phyloP scores from a whole-genome alignment of 2,113 vertebrate genomes.

The Corythornis madagascariensis region DNA sequence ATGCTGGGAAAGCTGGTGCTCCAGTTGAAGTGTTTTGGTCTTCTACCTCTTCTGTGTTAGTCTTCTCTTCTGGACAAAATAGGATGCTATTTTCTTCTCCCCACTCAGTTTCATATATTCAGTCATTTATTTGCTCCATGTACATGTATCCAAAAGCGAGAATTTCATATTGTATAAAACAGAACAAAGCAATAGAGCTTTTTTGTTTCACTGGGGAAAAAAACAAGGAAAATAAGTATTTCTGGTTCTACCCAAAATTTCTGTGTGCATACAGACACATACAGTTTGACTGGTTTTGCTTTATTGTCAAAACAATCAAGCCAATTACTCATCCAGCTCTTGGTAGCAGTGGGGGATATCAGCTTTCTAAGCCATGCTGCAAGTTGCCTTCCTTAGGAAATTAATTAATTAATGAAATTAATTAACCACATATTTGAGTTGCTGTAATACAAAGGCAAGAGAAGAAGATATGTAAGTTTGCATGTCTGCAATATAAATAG shows the following conservation, averaged over 20 bases:
- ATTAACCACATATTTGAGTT: slow-evolving; percentile 17
- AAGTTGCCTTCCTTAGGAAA: slow-evolving; percentile 36
- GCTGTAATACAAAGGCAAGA: slow-evolving; percentile 48
- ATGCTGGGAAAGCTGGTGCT: neutral
- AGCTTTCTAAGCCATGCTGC: slow-evolving; percentile 29
- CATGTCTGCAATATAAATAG: neutral
- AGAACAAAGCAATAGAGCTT: neutral
- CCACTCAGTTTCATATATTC: neutral
- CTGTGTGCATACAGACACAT: neutral
- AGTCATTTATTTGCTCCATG: neutral
- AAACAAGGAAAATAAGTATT: neutral
- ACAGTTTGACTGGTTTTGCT: slow-evolving; percentile 6
- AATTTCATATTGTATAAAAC: neutral
- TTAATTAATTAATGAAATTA: neutral
- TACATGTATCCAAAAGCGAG: neutral
- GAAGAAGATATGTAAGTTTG: slow-evolving; percentile 22
- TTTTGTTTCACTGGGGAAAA: neutral
- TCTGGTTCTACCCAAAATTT: neutral
- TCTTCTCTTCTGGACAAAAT: neutral
- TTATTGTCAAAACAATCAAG: slow-evolving; percentile 37
- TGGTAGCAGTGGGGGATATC: slow-evolving; percentile 5
- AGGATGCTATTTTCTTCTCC: neutral
- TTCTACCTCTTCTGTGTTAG: neutral
- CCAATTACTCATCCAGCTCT: neutral
- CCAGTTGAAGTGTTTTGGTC: neutral